These are phyloP conservation scores for Cololabis saira DNA, from an alignment of 2,113 vertebrate genomes.

Conservation along the genomic window DNA sequence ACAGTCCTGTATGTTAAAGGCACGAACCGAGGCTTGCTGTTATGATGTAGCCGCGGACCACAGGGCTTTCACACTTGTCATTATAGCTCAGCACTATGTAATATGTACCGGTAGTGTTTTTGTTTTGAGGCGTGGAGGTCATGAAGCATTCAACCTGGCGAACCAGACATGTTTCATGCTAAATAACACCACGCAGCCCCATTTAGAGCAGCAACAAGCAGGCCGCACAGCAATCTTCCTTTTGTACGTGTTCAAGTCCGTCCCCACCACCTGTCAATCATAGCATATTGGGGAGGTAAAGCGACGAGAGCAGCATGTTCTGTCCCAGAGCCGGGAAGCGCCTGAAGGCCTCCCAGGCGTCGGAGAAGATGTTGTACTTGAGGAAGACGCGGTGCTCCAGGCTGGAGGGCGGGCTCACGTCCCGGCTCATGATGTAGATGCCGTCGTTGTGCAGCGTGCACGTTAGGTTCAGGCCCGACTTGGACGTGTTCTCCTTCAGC, in stretches of 20 bases:
- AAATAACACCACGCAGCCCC: conserved; percentile 14
- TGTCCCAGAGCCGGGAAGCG: conserved; percentile 91
- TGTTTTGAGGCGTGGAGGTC: conserved; percentile 47
- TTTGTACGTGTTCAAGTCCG: not conserved
- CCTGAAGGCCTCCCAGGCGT: conserved; percentile 90
- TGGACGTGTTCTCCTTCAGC: conserved; percentile 91
- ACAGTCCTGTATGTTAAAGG: conserved; percentile 10
- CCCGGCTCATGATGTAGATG: conserved; percentile 94
- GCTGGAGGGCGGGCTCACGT: conserved; percentile 88
- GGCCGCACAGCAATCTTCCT: conserved; percentile 14
- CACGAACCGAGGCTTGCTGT: conserved; percentile 22
- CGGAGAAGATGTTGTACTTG: conserved; percentile 92
- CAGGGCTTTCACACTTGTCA: conserved; percentile 9
- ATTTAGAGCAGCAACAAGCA: conserved; percentile 26
- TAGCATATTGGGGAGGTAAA: conserved; percentile 87
- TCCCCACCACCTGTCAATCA: conserved; percentile 38
- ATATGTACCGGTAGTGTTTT: conserved; percentile 37
- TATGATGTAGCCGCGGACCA: not conserved
- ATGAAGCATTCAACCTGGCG: too few species aligned
- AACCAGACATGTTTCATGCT: conserved; percentile 9
- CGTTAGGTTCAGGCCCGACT: conserved; percentile 94
- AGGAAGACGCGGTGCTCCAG: conserved; percentile 91
- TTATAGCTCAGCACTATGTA: conserved; percentile 36
- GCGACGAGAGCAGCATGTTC: conserved; percentile 92
- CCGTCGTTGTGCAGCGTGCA: conserved; percentile 95